These are phyloP conservation scores for Drosophila putrida DNA, from an alignment of 2,888 invertebrate genomes.

Conservation along the genomic window DNA sequence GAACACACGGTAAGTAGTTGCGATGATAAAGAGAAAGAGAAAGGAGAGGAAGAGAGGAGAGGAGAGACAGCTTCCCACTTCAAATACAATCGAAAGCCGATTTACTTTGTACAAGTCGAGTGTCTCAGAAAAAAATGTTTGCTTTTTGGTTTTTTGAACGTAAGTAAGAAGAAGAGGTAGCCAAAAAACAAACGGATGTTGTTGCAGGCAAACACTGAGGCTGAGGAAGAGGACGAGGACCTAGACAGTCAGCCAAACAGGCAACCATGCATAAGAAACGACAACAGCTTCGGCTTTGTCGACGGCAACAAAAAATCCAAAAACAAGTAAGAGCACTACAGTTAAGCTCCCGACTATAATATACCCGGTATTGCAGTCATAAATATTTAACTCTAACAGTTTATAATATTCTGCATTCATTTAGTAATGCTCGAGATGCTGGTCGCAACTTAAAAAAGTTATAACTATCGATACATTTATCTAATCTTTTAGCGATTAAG, in stretches of 20 bases:
- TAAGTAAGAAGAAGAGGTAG: slow-evolving; percentile 34
- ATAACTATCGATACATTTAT: not conserved
- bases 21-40: slow-evolving; percentile 3
- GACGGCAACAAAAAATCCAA: slow-evolving; percentile 18
- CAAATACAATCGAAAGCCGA: slow-evolving; percentile 79
- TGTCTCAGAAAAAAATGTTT: slow-evolving; percentile 72
- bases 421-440: too few relatives aligned
- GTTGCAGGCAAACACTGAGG: slow-evolving; percentile 55
- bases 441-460: too few relatives aligned
- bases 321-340: not conserved
- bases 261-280: slow-evolving; percentile 61
- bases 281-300: slow-evolving; percentile 62
- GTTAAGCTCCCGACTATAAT: not conserved
- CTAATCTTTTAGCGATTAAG: not conserved
- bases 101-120: slow-evolving; percentile 73
- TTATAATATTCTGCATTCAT: too few relatives aligned
- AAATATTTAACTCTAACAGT: too few relatives aligned
- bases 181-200: slow-evolving; percentile 67
- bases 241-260: slow-evolving; percentile 24
- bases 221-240: slow-evolving; percentile 1
- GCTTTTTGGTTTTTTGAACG: slow-evolving; percentile 61
- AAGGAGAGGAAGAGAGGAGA: not conserved
- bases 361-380: not conserved
- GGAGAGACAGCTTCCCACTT: slow-evolving; percentile 51
- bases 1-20: slow-evolving; percentile 28